These are phyloP conservation scores for Venustaconcha ellipsiformis DNA, from an alignment of 1,140 invertebrate genomes.

Conservation along the genomic window DNA sequence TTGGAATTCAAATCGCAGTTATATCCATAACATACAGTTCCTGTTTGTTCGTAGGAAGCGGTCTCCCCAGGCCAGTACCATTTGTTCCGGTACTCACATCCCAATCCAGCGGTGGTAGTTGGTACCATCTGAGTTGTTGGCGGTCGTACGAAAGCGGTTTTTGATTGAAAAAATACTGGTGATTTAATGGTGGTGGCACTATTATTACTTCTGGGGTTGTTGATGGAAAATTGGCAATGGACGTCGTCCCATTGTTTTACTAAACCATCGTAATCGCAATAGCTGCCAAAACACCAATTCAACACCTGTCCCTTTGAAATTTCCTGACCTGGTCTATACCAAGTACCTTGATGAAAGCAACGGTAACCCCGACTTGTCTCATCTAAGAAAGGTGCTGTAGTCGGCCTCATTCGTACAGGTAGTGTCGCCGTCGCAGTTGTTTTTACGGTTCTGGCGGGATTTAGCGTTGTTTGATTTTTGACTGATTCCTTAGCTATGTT, in stretches of 20 bases:
- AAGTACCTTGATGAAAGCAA: slow-evolving; percentile 9
- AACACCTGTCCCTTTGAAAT: slow-evolving; percentile 23
- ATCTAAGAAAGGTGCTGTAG: no score
- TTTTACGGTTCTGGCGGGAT: no score
- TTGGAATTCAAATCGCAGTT: slow-evolving; percentile 28
- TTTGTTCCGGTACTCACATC: slow-evolving; percentile 10
- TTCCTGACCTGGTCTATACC: slow-evolving; percentile 15
- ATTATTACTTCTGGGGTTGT: not conserved
- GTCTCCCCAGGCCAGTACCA: slow-evolving; percentile 22
- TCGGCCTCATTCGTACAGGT: no score
- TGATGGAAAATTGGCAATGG: slow-evolving; percentile 10
- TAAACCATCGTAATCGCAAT: slow-evolving; percentile 25
- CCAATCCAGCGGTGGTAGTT: not conserved
- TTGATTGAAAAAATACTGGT: not conserved
- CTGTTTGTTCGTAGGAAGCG: slow-evolving; percentile 8
- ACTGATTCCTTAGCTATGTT: no score
- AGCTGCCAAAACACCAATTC: slow-evolving; percentile 25
- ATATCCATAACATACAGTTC: slow-evolving; percentile 16
- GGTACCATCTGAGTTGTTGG: not conserved
- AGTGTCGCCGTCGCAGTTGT: no score
- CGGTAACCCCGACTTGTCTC: not conserved
- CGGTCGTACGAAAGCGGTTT: not conserved
- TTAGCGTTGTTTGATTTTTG: no score
- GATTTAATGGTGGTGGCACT: not conserved
- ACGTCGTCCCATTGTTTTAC: slow-evolving; percentile 29